Percentiles rank a stretch among this genome's conserved stretches.
Conservation (phyloP, 2,797 vertebrate genomes). For the Corythornis leucogaster region DNA sequence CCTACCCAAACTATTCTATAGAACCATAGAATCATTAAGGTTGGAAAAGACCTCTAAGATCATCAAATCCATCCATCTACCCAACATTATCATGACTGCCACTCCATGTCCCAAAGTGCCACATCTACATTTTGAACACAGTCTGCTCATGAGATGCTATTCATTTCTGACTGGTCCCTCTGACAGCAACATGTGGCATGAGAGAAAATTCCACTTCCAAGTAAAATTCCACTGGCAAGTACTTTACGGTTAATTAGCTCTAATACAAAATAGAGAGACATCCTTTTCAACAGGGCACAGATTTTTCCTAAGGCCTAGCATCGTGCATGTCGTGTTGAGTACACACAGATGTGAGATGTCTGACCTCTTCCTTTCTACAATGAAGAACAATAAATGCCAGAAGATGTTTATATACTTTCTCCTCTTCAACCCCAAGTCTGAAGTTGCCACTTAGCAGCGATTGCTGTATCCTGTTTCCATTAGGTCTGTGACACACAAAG, state of each 20-base stretch:
- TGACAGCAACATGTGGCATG: rapidly evolving
- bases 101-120: no score
- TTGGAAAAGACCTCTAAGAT: no score
- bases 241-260: background rate
- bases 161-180: background rate
- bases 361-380: background rate
- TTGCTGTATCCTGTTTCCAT: background rate
- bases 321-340: background rate
- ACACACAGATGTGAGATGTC: background rate
- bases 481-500: background rate
- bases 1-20: no score
- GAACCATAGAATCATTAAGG: no score
- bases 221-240: background rate
- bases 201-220: background rate
- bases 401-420: background rate
- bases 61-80: no score
- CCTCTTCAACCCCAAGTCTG: background rate
- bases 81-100: no score
- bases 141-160: background rate
- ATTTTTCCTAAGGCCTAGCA: background rate
- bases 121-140: no score
- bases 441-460: background rate
- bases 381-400: background rate
- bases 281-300: background rate
- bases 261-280: background rate